Percentiles rank a stretch among this genome's conserved stretches.
Conservation (phyloP, 2,888 invertebrate species). For the Xestia xanthographa region DNA sequence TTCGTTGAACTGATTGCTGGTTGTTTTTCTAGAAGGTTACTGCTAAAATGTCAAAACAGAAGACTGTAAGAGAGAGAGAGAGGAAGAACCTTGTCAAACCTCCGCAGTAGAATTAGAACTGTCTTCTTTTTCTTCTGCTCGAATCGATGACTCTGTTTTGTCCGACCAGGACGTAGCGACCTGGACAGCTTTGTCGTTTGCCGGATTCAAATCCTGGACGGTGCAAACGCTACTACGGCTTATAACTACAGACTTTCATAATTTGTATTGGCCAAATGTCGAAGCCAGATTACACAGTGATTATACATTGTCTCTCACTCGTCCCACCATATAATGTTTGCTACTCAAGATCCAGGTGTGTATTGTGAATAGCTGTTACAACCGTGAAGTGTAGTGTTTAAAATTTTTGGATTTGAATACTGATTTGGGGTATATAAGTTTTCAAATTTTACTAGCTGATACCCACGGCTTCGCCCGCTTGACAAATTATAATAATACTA, state of each 20-base stretch:
- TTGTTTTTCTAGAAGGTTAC: background rate
- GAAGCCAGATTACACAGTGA: constrained; percentile 8
- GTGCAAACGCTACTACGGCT: background rate
- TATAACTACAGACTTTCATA: background rate
- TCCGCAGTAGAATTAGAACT: background rate
- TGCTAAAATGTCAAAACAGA: background rate
- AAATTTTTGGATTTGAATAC: background rate
- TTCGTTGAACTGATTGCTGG: background rate
- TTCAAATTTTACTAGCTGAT: background rate
- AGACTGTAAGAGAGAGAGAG: background rate
- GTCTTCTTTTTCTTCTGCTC: background rate
- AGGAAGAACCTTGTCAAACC: background rate
- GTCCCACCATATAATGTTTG: background rate
- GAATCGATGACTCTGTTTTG: background rate
- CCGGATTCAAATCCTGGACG: background rate
- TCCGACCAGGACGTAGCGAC: background rate
- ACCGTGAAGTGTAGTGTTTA: background rate
- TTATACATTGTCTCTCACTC: background rate
- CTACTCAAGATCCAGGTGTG: background rate
- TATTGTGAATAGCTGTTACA: too few species aligned
- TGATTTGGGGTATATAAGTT: background rate
- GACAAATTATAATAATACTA: too few species aligned
- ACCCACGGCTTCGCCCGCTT: too few species aligned
- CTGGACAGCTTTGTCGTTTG: background rate
- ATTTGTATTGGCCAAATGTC: constrained; percentile 4